Conservation (phyloP, 1,140 invertebrate genomes). For the Pseudomyrmex cubaensis region DNA sequence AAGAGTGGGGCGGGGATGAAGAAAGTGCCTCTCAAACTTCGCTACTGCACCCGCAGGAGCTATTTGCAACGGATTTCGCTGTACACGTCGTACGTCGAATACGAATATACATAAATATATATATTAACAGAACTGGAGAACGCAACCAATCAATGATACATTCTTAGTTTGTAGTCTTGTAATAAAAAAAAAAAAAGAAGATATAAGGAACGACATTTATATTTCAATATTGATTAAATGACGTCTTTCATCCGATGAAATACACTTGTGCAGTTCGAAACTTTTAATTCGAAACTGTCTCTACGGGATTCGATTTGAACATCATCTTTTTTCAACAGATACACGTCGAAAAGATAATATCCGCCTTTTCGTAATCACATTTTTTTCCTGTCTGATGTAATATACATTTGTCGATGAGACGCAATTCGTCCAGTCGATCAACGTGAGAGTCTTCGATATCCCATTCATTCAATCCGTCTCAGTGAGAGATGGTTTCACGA, state of each 20-base stretch:
- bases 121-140: not conserved
- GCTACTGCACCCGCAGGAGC: constrained; percentile 23
- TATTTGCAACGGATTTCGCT: constrained; percentile 52
- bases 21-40: constrained; percentile 49
- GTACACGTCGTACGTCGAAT: constrained; percentile 27
- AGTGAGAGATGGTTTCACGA: constrained; percentile 46
- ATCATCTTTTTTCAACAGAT: not conserved
- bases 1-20: constrained; percentile 12
- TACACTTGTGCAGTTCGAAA: not conserved
- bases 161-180: not conserved
- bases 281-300: not conserved
- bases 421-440: constrained; percentile 58
- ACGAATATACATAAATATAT: constrained; percentile 12
- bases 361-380: constrained; percentile 23
- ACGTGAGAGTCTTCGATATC: constrained; percentile 56
- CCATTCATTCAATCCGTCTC: constrained; percentile 66
- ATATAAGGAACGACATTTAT: not conserved
- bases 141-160: not conserved
- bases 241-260: no score
- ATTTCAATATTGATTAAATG: not conserved
- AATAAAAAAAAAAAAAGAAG: not conserved
- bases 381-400: constrained; percentile 34
- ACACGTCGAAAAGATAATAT: constrained; percentile 9
- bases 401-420: constrained; percentile 51
- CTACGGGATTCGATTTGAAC: not conserved